These are phyloP conservation scores for Ennomos fuscantarius DNA, from an alignment of 2,888 invertebrate species.

Conservation along the genomic window DNA sequence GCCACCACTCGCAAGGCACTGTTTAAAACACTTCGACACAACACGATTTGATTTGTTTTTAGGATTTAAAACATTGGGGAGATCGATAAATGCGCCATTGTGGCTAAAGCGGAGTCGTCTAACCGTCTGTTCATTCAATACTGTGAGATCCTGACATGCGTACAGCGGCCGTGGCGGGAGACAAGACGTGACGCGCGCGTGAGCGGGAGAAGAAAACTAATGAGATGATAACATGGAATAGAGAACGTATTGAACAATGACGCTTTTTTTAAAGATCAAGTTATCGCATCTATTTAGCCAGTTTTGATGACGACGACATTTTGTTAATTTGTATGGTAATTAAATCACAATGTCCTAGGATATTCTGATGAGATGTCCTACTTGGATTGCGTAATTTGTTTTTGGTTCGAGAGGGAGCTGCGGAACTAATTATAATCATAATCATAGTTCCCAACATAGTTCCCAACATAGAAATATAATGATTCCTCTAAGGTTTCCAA, in stretches of 20 bases:
- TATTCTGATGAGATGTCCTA: too few relatives aligned
- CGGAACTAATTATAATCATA: too few relatives aligned
- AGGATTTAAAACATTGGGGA: constrained; percentile 65
- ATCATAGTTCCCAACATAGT: too few relatives aligned
- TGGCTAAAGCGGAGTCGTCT: constrained; percentile 50
- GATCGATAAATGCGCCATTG: constrained; percentile 74
- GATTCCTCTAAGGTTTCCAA: too few relatives aligned
- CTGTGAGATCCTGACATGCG: constrained; percentile 72
- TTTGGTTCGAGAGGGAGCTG: not conserved
- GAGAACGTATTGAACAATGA: too few relatives aligned
- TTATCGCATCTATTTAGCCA: constrained; percentile 37
- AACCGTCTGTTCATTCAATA: constrained; percentile 73
- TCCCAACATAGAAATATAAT: too few relatives aligned
- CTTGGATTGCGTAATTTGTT: constrained; percentile 5
- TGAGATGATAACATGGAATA: too few relatives aligned
- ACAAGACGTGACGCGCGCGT: constrained; percentile 42
- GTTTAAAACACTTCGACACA: constrained; percentile 59
- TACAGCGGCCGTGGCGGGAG: constrained; percentile 54
- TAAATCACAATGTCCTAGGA: not conserved
- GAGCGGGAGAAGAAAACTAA: constrained; percentile 57
- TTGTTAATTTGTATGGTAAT: constrained; percentile 18
- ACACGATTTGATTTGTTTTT: constrained; percentile 58
- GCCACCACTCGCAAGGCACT: constrained; percentile 30
- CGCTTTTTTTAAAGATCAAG: constrained; percentile 54
- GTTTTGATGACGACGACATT: constrained; percentile 34